A percentile compares a stretch with the other conserved stretches of the same genome.
These are phyloP conservation scores for Drosophila biarmipes DNA, from an alignment of 1,140 invertebrate genomes.

Conservation along the genomic window DNA sequence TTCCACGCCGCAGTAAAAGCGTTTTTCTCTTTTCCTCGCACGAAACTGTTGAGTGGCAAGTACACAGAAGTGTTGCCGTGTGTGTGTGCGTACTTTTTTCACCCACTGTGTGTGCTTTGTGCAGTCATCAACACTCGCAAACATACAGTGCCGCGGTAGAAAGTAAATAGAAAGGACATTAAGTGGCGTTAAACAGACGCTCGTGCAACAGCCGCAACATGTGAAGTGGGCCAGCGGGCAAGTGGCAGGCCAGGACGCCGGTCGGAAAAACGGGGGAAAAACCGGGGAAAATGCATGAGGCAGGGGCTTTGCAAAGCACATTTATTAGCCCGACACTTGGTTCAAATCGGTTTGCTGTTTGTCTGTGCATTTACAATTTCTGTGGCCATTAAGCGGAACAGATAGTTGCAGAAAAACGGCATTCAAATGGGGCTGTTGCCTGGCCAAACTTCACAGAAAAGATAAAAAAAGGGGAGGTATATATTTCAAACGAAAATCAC, in stretches of 20 bases:
- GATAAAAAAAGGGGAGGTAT: no score
- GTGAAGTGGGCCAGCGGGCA: constrained; percentile 21
- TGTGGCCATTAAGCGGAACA: background rate
- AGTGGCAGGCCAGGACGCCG: constrained; percentile 19
- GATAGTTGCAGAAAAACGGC: background rate
- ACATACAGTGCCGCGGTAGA: constrained; percentile 11
- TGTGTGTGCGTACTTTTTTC: constrained; percentile 17
- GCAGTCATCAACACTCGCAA: constrained; percentile 41
- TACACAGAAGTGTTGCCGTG: constrained; percentile 42
- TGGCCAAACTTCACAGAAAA: no score
- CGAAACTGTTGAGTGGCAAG: constrained; percentile 40
- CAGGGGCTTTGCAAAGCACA: background rate
- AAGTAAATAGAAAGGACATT: constrained; percentile 80
- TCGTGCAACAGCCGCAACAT: constrained; percentile 60
- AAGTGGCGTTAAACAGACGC: constrained; percentile 76
- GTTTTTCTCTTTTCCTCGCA: constrained; percentile 6
- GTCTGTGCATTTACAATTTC: background rate
- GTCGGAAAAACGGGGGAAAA: background rate
- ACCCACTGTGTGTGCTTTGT: constrained; percentile 41
- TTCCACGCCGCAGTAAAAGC: constrained; percentile 21
- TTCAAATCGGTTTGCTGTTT: constrained; percentile 9
- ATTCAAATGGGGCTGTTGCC: background rate
- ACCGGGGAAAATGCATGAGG: constrained; percentile 4
- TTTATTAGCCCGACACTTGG: constrained; percentile 15
- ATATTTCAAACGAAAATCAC: no score